Evolutionary conservation across 1,140 invertebrate species (phyloP), one percentile per base, ranked within the genome.

Genomic region (Drosophila saltans): DNA sequence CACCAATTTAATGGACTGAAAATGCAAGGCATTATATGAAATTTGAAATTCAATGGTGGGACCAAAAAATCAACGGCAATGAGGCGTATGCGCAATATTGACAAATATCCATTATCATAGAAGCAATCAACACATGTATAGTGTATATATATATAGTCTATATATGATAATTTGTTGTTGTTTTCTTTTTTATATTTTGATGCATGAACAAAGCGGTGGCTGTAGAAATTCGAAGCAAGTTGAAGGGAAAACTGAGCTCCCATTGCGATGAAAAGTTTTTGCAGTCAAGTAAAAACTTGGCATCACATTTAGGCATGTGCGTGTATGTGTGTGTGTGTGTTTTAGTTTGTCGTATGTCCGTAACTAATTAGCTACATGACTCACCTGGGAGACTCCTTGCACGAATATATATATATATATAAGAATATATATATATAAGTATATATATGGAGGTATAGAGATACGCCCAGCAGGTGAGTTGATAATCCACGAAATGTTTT

Each of bases 331-430:
- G 57, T n/a, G 24, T 52, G 26, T 63, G n/a, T 33, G 60, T 73
- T 40, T 39, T 62, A 62, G 75, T 11, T 26, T 82, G 83, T 80
- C 72, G 73, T 75, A 88, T 83, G 83, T 88, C 77, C 83, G 83
- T 80, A 88, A 86, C 83, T 86, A 86, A 86, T 86, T 86, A 86
- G 83, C 72, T 83, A 88, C 83, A 82, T 83, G 83, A 80, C 83
- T 82, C 83, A 83, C 73, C 80, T 80, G 83, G 80, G 82, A 81
- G 59, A 6, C 41, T n/a, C 33, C 30, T 11, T 21, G 39, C 33
- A 58, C 26, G 56, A 4, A 26, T 36, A 60, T 40, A 8, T 30
- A 6, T 39, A n/a, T 41, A 9, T 43, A 21, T 63, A 30, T 43
- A 7, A 55, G 24, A 52, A 11, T 21, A 3, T 40, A 9, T 26